These are phyloP conservation scores for Cryptoprocta ferox DNA, from an alignment of 2,797 vertebrate genomes.

Conservation along the genomic window DNA sequence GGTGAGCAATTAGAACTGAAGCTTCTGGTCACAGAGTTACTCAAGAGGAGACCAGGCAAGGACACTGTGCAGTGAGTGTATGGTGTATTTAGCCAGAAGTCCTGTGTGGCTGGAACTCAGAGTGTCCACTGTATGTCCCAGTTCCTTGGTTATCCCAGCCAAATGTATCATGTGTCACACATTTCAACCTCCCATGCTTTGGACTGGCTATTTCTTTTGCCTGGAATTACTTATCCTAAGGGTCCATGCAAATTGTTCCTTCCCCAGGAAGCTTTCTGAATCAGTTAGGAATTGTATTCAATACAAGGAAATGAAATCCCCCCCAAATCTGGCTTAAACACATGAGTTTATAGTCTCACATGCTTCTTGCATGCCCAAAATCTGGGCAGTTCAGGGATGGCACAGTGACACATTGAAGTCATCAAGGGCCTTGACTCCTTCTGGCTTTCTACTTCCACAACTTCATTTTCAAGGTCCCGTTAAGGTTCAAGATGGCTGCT, in stretches of 20 bases:
- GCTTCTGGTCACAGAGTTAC: background rate
- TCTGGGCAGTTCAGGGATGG: background rate
- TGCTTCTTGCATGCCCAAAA: background rate
- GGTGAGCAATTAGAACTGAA: constrained; percentile 7
- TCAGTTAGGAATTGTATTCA: constrained; percentile 37
- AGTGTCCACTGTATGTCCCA: background rate
- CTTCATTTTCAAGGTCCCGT: background rate
- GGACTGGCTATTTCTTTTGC: constrained; percentile 3
- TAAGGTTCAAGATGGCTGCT: background rate
- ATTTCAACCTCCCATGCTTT: constrained; percentile 3
- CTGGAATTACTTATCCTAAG: constrained; percentile 39
- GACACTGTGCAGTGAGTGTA: background rate
- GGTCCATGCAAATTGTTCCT: constrained; percentile 43
- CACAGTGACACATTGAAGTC: background rate
- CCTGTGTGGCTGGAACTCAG: background rate
- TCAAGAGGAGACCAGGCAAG: background rate
- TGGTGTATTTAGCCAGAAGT: background rate
- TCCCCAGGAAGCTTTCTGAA: constrained; percentile 33
- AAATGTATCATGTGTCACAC: constrained; percentile 4
- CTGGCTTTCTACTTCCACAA: background rate
- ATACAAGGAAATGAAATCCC: background rate
- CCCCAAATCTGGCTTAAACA: background rate
- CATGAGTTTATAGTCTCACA: background rate
- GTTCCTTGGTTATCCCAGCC: background rate
- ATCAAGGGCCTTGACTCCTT: background rate